Base-by-base conservation (phyloP, 2,797 vertebrate genomes). In the Simalia tracyae region DNA sequence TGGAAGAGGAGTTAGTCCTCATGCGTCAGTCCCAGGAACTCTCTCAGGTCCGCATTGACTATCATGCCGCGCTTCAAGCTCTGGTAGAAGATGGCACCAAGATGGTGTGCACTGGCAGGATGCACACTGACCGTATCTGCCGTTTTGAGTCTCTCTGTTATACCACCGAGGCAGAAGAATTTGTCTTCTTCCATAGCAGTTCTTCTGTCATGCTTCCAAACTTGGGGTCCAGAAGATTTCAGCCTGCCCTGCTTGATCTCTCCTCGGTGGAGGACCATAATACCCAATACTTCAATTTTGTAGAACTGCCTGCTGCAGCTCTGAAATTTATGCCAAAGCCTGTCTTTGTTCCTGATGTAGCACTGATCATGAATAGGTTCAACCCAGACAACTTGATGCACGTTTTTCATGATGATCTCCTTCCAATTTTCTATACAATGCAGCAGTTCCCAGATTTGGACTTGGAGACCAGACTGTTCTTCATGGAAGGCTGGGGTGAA, bases 311-410 rank as follows among this genome's bases (percentile, higher is more conserved):
- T 0, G 98, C 98, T 9, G 98, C 98, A 2, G 98, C 99, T 0
- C 96, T 99, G 93, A 99, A 98, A 93, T 99, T 98, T 89, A 98
- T 99, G 99, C 98, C 99, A 87, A 99, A 99, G 95, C 99, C 99
- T 0, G 99, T 99, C 94, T 99, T 99, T 0, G 98, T 99, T 90
- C 99, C 99, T 0, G 99, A 99, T 0, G 98, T 99, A 95, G 98
- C 99, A 0, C 97, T 99, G 57, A 99, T 99, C 36, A 90, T 98
- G 61, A 99, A 99, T 96, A 98, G 99, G 92, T 99, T 99, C 97
- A 99, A 99, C 95, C 99, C 99, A 0, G 99, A 99, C 96, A 99
- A 99, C 97, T 96, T 99, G 88, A 99, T 99, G 99, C 99, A 99
- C 0, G 98, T 99, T 81, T 99, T 99, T 96, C 99, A 99, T 0